phyloP scores from a whole-genome alignment of 2,797 vertebrate species.

The Sparidentex hasta region DNA sequence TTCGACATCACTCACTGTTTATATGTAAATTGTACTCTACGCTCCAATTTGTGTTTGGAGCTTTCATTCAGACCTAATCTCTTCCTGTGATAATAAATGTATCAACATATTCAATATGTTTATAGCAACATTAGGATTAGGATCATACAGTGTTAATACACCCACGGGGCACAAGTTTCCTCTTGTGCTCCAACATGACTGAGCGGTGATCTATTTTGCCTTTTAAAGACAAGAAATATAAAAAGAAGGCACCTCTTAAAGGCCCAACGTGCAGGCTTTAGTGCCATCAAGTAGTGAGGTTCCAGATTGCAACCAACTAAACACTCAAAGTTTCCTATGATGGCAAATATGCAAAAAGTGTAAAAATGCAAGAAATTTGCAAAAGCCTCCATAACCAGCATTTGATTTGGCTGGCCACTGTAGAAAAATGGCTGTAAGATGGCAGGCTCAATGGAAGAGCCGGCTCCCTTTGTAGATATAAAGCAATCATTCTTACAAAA shows the following conservation, averaged over 20 bases:
- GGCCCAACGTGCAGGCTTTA: too few species aligned
- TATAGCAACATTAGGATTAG: constrained; percentile 24
- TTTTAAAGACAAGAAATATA: neutral
- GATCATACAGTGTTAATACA: constrained; percentile 1
- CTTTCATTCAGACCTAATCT: constrained; percentile 33
- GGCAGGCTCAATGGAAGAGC: too few species aligned
- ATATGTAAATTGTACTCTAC: constrained; percentile 30
- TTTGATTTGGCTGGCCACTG: too few species aligned
- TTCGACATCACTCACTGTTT: neutral
- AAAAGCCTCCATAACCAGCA: too few species aligned
- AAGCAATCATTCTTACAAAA: too few species aligned
- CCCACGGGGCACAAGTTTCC: constrained; percentile 17
- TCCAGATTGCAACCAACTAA: too few species aligned
- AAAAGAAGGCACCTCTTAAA: neutral
- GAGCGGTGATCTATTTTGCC: neutral
- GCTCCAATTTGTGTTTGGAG: constrained; percentile 14
- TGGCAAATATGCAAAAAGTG: too few species aligned
- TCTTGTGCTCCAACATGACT: constrained; percentile 17
- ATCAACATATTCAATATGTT: constrained; percentile 20
- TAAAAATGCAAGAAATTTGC: too few species aligned
- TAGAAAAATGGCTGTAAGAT: too few species aligned
- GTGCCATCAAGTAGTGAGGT: too few species aligned
- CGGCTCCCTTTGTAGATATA: too few species aligned
- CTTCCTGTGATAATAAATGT: constrained; percentile 19
- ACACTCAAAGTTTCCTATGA: too few species aligned